Percentiles rank a stretch among this genome's conserved stretches.
phyloP scores from a whole-genome alignment of 2,113 vertebrate species.

The Etia nguti region DNA sequence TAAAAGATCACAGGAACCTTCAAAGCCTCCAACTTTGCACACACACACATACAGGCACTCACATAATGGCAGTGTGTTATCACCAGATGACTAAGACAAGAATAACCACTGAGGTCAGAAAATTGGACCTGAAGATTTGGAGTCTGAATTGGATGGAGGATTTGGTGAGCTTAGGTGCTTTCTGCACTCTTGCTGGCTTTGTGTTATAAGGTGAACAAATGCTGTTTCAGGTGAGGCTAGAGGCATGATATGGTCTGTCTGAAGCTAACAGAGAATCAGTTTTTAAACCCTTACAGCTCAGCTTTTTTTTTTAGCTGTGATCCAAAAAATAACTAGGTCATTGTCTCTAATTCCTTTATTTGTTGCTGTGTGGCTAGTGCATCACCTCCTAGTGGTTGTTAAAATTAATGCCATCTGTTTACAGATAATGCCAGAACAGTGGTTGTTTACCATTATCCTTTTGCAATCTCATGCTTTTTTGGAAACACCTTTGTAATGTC shows the following conservation, averaged over 20 bases:
- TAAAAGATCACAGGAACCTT: conserved; percentile 36
- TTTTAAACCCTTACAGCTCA: neutral
- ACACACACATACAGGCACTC: neutral
- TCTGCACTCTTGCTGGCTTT: neutral
- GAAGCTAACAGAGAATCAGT: neutral
- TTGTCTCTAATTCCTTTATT: neutral
- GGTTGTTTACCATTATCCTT: accelerated
- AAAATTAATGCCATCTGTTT: neutral
- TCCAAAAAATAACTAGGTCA: neutral
- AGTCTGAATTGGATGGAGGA: conserved; percentile 11
- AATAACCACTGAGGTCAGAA: conserved; percentile 35
- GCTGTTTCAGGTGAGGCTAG: neutral
- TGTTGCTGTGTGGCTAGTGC: neutral
- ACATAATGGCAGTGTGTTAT: conserved; percentile 46
- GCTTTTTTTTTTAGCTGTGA: neutral
- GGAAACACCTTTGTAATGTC: neutral
- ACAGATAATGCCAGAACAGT: neutral
- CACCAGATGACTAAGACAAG: conserved; percentile 45
- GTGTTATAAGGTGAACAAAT: neutral
- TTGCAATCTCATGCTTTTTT: neutral
- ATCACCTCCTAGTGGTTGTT: neutral
- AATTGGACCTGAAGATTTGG: neutral
- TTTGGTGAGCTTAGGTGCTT: neutral
- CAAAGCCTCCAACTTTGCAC: neutral
- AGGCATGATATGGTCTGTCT: neutral